Evolutionary conservation across 2,797 vertebrate genomes (phyloP), one percentile per base, ranked within the genome.

Genomic region (Poeciliopsis turneri): DNA sequence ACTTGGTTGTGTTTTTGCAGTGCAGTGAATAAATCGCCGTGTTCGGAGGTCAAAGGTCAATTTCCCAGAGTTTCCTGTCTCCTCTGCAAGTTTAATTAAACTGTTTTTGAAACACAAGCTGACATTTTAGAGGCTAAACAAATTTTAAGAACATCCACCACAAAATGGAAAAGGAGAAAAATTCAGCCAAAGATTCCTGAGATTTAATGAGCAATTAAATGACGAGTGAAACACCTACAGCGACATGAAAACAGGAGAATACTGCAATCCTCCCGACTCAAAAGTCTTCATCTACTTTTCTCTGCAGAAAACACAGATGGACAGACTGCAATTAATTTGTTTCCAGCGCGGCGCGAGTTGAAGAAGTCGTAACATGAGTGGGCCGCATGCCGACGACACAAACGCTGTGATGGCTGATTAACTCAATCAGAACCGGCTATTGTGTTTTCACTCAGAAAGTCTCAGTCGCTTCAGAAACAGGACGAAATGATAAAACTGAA

Each of bases 341-440:
- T 68, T 25, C 0, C 36, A 2, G 4, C 10, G 64, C 64, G 0
- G 23, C 2, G 23, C 4, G 82, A 84, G 76, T 76, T 82, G 74
- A 79, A 46, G 82, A 78, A 55, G 78, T 79, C 57, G 69, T 47
- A 77, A 45, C 49, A 74, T 69, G 89, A 90, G 92, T 92, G 90
- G 89, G 86, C 84, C 51, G 85, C 47, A 71, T 77, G 88, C 75
- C 55, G 61, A n/a, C 77, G 70, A 87, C 82, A 66, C 28, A 0
- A 18, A 0, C 47, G 53, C 83, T 75, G 72, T 87, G 90, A 87
- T 84, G 85, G 87, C 79, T 90, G 81, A 91, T 91, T 88, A 87
- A 92, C 30, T 59, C 77, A 90, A 88, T 90, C 85, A 88, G 87
- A 91, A 86, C 84, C 88, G 69, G 47, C 77, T 57, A 84, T 86